Conservation (phyloP, 2,888 invertebrate genomes). For the Torymus auratus region DNA sequence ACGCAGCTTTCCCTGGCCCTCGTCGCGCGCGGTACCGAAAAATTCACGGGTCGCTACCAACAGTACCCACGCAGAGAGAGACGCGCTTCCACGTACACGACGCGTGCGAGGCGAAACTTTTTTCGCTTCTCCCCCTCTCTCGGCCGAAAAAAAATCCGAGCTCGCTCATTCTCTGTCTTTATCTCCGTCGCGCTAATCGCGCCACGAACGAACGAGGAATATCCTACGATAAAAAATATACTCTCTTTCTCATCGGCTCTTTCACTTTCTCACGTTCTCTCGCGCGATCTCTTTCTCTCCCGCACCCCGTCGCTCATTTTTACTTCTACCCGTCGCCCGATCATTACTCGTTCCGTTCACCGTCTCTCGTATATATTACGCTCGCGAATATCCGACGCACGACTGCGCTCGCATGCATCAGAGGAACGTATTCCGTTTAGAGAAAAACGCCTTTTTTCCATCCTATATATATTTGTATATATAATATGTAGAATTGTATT, state of each 20-base stretch:
- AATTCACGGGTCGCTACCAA: constrained; percentile 3
- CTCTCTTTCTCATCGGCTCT: constrained; percentile 35
- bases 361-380: constrained; percentile 37
- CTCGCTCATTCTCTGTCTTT: neutral
- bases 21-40: neutral
- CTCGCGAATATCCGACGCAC: constrained; percentile 35
- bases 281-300: constrained; percentile 36
- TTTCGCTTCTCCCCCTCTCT: neutral
- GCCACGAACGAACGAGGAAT: constrained; percentile 55
- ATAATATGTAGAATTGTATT: constrained; percentile 18
- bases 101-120: neutral
- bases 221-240: constrained; percentile 58
- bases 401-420: constrained; percentile 11
- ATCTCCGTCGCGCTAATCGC: constrained; percentile 48
- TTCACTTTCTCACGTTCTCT: constrained; percentile 29
- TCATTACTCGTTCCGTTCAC: constrained; percentile 51
- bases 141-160: neutral
- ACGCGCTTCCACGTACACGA: too few species aligned
- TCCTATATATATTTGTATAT: constrained; percentile 19
- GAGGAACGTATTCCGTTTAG: constrained; percentile 56
- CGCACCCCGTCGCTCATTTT: neutral
- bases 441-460: constrained; percentile 44
- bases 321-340: constrained; percentile 20
- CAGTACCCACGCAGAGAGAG: too few species aligned
- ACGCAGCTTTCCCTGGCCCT: neutral